Base-by-base conservation (phyloP, 2,113 vertebrate species). In the Kryptolebias marmoratus region DNA sequence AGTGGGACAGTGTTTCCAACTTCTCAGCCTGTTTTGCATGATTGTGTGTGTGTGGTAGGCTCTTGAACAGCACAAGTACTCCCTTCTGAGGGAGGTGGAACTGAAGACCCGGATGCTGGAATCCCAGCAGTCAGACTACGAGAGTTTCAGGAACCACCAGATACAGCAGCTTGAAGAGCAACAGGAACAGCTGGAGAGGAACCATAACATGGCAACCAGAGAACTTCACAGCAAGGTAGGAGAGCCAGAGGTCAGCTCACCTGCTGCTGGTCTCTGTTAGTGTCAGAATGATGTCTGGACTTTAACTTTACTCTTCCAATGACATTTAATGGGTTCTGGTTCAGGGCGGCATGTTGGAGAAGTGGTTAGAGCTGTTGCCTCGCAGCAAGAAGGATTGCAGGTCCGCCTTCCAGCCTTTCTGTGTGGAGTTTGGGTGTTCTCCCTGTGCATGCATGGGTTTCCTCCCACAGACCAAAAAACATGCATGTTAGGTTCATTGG, bases 1-100 rank as follows among this genome's bases (percentile, higher is more conserved):
- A 22, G 44, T 13, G 1, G 15, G 42, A 30, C 49, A 6, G 54
- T 0, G 11, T n/a, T 64, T 62, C 16, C 55, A 44, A 53, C 50
- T 0, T 45, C 2, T 28, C 0, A 5, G 15, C 1, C 2, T 54
- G 13, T 42, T 1, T 7, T 18, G 22, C 28, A 16, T 14, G 9
- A 62, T 11, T 78, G 5, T 57, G 32, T 52, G 31, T 55, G 11
- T 72, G 60, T 68, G 2, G 15, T 4, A 95, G 94, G 80, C 39
- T 11, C 81, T 94, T 0, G 94, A 95, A 75, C 97, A 99, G 55
- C 95, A 97, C 50, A 98, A 97, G 74, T 98, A 97, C 48, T 93
- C 96, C 13, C 89, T 98, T 56, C 95, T 96, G 75, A 95, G 93
- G 85, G 96, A 98, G 79, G 91, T 96, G 53, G 95, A 95, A 57